Base-by-base conservation (phyloP, 2,888 invertebrate species). In the Thumatha senex region DNA sequence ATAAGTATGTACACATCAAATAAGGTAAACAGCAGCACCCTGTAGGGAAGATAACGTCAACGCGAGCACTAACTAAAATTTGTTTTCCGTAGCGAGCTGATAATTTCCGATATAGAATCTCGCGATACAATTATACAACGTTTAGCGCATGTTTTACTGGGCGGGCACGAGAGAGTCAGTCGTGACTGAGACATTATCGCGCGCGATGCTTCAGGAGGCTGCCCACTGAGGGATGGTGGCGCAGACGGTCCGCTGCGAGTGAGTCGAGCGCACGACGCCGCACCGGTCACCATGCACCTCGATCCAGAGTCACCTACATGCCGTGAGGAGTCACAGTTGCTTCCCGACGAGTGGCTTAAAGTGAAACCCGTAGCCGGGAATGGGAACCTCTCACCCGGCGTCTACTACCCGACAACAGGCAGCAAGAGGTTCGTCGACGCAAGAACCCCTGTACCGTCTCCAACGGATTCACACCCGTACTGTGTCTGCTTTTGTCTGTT, bases 171-270 rank as follows among this genome's bases (percentile, higher is more conserved):
- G 76, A 78, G 77, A 75, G 80, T 76, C 85, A 80, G 86, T 90
- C 90, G 91, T 91, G 90, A 90, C 76, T 80, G 86, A 78, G 83
- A 79, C 86, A 90, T 90, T 91, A 91, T 86, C 89, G 87, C 84
- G 84, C 72, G 81, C 86, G 88, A 84, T 86, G 90, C 89, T 87
- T 83, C 88, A 89, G 89, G 84, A 83, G 84, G 78, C 74, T 76
- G 70, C 72, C 67, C 68, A 58, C 66, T 75, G 83, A 80, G 86
- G 87, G 86, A 83, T 86, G 86, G 70, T 74, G 80, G 74, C 78
- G 76, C 86, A 85, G 73, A 86, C 78, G 72, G 61, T 71, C 72
- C 74, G 76, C 76, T 58, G 74, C 70, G 58, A 76, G 72, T 77
- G 77, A 77, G 65, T 53, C 81, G 81, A 79, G 79, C 79, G 81